A percentile compares a stretch with the other conserved stretches of the same genome.
Evolutionary conservation across 2,797 vertebrate genomes (phyloP).

Genomic region (Aplochiton taeniatus): DNA sequence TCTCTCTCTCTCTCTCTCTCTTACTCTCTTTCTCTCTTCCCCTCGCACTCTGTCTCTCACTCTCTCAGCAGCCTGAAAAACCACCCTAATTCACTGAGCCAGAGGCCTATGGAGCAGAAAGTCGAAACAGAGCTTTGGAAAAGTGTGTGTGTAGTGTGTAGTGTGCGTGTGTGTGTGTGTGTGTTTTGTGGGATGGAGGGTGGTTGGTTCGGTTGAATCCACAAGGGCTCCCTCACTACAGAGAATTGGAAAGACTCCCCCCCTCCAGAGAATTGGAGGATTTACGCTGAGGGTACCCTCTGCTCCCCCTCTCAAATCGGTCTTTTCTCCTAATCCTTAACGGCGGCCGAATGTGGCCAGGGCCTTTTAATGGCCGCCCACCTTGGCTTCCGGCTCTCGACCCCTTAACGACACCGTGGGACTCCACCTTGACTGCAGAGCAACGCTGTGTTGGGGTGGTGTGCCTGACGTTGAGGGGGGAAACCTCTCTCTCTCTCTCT

Average conservation of each 20-base stretch:
- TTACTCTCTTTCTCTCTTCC: conserved; percentile 30
- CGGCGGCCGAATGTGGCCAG: conserved; percentile 38
- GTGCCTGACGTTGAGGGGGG: no score
- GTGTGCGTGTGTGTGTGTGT: not conserved
- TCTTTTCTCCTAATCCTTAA: conserved; percentile 60
- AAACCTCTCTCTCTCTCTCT: no score
- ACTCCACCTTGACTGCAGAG: conserved; percentile 53
- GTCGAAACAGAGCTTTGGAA: conserved; percentile 5
- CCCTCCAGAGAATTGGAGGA: no score
- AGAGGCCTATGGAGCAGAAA: conserved; percentile 27
- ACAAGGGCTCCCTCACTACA: no score
- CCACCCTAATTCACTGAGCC: conserved; percentile 30
- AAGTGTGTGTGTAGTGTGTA: no score
- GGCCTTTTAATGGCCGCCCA: conserved; percentile 44
- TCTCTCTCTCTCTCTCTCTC: conserved; percentile 29
- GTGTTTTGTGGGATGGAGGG: not conserved
- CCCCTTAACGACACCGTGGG: conserved; percentile 55
- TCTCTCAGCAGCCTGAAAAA: conserved; percentile 42
- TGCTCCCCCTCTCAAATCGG: conserved; percentile 15
- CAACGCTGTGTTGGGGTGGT: not conserved
- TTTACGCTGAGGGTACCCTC: no score
- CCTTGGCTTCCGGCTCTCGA: conserved; percentile 47
- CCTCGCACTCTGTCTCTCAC: conserved; percentile 28
- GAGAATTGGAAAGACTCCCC: no score
- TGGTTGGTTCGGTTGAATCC: no score